Conservation (phyloP, 2,888 invertebrate species). For the Boloria selene region DNA sequence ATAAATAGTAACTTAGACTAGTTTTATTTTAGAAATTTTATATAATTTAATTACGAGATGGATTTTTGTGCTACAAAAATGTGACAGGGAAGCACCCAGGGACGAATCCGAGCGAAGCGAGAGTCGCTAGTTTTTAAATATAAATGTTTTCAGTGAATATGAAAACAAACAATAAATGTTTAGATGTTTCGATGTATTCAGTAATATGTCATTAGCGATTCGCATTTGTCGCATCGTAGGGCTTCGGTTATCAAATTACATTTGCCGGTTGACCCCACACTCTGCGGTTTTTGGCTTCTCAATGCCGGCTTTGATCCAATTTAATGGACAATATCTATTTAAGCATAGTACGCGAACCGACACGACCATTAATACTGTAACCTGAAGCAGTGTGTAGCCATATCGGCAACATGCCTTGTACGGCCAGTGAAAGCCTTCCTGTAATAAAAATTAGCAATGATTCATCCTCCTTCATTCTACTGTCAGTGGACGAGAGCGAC, state of each 20-base stretch:
- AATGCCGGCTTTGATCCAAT: constrained; percentile 51
- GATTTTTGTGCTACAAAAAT: too few species aligned
- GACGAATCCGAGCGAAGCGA: too few species aligned
- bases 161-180: not conserved
- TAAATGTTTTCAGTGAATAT: too few species aligned
- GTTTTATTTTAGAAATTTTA: too few species aligned
- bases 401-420: constrained; percentile 31
- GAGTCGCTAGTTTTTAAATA: too few species aligned
- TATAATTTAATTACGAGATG: too few species aligned
- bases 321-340: constrained; percentile 40
- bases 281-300: constrained; percentile 57
- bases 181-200: constrained; percentile 12
- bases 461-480: constrained; percentile 31
- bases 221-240: constrained; percentile 53
- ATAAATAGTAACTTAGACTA: too few species aligned
- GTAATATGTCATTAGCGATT: constrained; percentile 36
- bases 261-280: constrained; percentile 50
- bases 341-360: constrained; percentile 26
- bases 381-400: constrained; percentile 18
- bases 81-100: too few species aligned
- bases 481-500: constrained; percentile 27
- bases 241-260: constrained; percentile 63
- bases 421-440: constrained; percentile 27
- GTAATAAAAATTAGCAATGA: constrained; percentile 34
- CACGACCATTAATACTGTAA: constrained; percentile 27